A percentile compares a stretch with the other conserved stretches of the same genome.
Evolutionary conservation across 2,113 vertebrate species (phyloP).

Genomic region (Campylomormyrus tamandua): DNA sequence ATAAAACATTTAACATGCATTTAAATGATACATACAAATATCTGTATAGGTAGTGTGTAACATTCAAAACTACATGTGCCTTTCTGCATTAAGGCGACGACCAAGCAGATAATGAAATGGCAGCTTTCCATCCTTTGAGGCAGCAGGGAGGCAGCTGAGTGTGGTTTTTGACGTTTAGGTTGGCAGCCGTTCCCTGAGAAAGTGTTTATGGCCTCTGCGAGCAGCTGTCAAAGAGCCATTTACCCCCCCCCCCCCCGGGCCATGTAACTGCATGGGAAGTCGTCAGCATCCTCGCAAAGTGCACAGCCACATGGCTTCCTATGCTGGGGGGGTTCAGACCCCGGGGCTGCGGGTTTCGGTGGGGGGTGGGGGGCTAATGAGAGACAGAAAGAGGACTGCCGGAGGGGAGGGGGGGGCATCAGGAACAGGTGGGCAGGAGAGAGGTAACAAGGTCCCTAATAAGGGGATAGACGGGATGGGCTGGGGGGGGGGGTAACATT

Average conservation of each 20-base stretch:
- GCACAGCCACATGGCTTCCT: neutral
- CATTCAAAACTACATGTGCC: neutral
- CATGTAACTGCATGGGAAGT: neutral
- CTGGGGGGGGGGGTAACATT: neutral
- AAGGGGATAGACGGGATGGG: neutral
- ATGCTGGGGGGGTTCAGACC: neutral
- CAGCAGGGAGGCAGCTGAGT: too few species aligned
- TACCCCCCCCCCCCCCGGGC: neutral
- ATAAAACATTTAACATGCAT: neutral
- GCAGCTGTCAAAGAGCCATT: neutral
- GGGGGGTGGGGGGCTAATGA: too few species aligned
- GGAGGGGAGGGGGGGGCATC: neutral
- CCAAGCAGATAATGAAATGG: neutral
- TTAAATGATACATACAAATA: neutral
- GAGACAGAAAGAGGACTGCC: too few species aligned
- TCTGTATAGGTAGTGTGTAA: neutral
- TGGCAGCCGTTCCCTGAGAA: neutral
- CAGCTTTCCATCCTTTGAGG: neutral
- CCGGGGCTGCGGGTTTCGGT: neutral
- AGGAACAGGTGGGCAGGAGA: neutral
- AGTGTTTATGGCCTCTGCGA: neutral
- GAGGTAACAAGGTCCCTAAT: neutral
- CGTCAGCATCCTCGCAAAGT: neutral
- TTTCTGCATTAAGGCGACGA: neutral
- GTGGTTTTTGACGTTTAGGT: neutral